Conservation (phyloP, 2,113 vertebrate genomes). For the Alces alces region DNA sequence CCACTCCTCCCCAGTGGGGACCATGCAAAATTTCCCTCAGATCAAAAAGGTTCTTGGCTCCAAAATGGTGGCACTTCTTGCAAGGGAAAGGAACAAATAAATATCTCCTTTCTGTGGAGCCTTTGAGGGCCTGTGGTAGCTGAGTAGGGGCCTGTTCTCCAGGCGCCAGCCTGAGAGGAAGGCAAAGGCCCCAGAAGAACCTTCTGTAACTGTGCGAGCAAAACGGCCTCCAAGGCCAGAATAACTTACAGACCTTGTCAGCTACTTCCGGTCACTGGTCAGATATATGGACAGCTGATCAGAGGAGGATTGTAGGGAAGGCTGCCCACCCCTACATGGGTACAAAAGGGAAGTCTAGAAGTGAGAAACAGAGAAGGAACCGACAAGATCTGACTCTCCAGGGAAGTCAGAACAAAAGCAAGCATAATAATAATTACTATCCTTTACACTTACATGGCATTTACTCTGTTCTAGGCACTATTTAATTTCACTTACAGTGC, state of each 20-base stretch:
- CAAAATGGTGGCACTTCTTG: not conserved
- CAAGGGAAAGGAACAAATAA: not conserved
- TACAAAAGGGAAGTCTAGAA: not conserved
- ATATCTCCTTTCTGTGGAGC: not conserved
- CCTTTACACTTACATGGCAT: constrained; percentile 19
- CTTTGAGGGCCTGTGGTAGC: not conserved
- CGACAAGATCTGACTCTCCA: constrained; percentile 22
- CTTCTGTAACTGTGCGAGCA: not conserved
- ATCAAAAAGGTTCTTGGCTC: not conserved
- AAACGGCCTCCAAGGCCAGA: not conserved
- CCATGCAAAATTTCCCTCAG: not conserved
- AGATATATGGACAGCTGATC: not conserved
- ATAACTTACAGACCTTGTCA: not conserved
- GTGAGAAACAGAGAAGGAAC: not conserved
- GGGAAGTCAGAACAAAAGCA: constrained; percentile 45
- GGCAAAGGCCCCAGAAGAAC: not conserved
- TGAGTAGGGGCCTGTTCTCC: not conserved
- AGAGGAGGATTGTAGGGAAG: not conserved
- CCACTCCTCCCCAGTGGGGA: rapidly evolving
- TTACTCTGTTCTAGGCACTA: not conserved
- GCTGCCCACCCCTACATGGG: not conserved
- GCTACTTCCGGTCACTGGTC: not conserved
- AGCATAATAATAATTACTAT: constrained; percentile 29
- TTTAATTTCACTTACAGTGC: not conserved
- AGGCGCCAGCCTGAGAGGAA: not conserved